These are phyloP conservation scores for Oncorhynchus gorbuscha DNA, from an alignment of 2,113 vertebrate genomes.

Conservation along the genomic window DNA sequence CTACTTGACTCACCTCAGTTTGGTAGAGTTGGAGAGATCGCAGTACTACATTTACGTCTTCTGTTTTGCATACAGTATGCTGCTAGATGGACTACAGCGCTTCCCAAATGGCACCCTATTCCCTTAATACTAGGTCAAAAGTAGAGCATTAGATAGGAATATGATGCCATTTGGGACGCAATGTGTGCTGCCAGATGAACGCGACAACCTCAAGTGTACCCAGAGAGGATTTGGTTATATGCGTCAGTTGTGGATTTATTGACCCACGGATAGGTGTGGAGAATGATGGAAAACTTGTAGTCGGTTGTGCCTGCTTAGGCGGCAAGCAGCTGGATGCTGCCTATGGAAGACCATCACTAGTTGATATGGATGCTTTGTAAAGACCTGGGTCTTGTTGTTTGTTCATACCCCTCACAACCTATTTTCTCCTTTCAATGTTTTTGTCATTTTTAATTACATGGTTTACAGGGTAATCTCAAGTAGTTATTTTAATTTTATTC, in stretches of 20 bases:
- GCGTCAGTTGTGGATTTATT: background rate
- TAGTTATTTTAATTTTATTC: too few species aligned
- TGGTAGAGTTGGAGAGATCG: background rate
- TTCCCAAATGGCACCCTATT: too few species aligned
- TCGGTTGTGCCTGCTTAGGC: background rate
- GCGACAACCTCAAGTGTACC: background rate
- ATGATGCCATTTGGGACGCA: too few species aligned
- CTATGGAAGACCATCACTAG: background rate
- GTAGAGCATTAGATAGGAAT: too few species aligned
- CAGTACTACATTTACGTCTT: background rate
- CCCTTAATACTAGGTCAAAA: too few species aligned
- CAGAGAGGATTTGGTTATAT: slow-evolving; percentile 1
- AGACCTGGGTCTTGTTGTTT: background rate
- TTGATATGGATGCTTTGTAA: background rate
- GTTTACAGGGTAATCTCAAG: background rate
- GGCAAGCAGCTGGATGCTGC: background rate
- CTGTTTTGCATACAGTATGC: slow-evolving; percentile 49
- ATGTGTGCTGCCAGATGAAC: background rate
- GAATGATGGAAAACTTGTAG: background rate
- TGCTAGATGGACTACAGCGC: background rate
- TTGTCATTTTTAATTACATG: background rate
- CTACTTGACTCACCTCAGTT: background rate
- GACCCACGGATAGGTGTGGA: background rate
- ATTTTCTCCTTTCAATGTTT: background rate
- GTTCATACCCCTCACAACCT: background rate